phyloP scores from a whole-genome alignment of 1,140 invertebrate genomes.

The Ooceraea biroi region DNA sequence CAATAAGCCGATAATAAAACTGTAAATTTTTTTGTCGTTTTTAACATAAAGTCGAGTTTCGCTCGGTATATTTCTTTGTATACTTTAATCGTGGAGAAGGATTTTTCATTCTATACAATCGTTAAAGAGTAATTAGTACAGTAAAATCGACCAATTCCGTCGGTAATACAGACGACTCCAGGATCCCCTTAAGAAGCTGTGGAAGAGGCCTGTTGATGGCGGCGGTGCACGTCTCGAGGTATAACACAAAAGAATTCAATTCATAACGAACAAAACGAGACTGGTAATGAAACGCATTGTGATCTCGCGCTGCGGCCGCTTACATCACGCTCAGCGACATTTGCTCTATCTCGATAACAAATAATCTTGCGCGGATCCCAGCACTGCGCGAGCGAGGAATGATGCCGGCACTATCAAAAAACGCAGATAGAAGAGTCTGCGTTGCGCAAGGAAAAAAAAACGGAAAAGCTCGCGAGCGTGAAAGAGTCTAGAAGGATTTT shows the following conservation, averaged over 20 bases:
- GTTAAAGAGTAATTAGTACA: too few relatives aligned
- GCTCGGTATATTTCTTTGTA: too few relatives aligned
- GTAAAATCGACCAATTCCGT: too few relatives aligned
- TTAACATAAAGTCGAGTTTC: too few relatives aligned
- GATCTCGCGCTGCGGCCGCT: constrained; percentile 21
- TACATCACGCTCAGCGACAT: constrained; percentile 16
- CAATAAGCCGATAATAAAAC: too few relatives aligned
- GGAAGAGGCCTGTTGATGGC: constrained; percentile 4
- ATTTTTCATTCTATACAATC: too few relatives aligned
- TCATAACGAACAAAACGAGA: constrained; percentile 26
- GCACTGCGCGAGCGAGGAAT: constrained; percentile 3
- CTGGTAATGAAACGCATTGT: constrained; percentile 22
- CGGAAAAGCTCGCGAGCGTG: background rate
- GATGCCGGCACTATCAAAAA: background rate
- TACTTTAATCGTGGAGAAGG: too few relatives aligned
- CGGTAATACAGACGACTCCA: too few relatives aligned
- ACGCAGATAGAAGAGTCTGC: background rate
- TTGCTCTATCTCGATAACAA: constrained; percentile 29
- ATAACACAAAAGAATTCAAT: constrained; percentile 42
- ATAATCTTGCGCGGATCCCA: constrained; percentile 13
- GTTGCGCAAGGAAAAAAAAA: background rate
- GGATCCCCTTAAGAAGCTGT: too few relatives aligned
- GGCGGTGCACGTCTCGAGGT: background rate
- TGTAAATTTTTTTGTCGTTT: too few relatives aligned
- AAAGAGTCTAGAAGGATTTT: background rate